Conservation (phyloP, 2,113 vertebrate genomes). For the Ictalurus furcatus region DNA sequence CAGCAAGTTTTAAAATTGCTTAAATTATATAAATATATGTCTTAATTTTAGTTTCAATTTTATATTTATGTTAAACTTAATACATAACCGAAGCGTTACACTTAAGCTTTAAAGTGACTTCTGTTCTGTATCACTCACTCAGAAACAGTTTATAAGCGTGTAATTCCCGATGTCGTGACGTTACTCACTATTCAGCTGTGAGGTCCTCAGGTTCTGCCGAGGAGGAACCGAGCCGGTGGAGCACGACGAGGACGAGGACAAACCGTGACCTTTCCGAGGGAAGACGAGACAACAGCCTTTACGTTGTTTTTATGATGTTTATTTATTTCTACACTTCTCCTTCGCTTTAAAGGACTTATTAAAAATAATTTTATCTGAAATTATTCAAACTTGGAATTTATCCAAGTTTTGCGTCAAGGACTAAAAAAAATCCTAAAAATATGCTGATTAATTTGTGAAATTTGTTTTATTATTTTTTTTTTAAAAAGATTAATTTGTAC, state of each 20-base stretch:
- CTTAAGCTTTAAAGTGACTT: background rate
- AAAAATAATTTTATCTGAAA: background rate
- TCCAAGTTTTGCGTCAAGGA: background rate
- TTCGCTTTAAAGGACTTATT: background rate
- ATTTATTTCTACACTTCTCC: background rate
- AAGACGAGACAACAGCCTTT: background rate
- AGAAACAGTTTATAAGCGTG: background rate
- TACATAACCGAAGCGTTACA: background rate
- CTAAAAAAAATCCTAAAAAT: background rate
- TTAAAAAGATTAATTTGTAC: background rate
- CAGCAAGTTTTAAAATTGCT: too few species aligned
- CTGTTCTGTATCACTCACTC: background rate
- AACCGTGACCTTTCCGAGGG: background rate
- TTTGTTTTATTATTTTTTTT: background rate
- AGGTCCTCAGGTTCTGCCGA: too few species aligned
- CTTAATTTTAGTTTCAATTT: too few species aligned
- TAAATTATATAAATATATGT: too few species aligned
- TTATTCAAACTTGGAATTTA: too few species aligned
- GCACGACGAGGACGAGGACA: slow-evolving; percentile 33
- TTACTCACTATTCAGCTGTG: background rate
- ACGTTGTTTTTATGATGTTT: background rate
- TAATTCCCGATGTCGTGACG: background rate
- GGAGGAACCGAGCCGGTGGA: slow-evolving; percentile 35
- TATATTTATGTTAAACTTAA: background rate
- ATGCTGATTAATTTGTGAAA: background rate